Conservation (phyloP, 2,797 vertebrate species). For the Ispidina lecontei region DNA sequence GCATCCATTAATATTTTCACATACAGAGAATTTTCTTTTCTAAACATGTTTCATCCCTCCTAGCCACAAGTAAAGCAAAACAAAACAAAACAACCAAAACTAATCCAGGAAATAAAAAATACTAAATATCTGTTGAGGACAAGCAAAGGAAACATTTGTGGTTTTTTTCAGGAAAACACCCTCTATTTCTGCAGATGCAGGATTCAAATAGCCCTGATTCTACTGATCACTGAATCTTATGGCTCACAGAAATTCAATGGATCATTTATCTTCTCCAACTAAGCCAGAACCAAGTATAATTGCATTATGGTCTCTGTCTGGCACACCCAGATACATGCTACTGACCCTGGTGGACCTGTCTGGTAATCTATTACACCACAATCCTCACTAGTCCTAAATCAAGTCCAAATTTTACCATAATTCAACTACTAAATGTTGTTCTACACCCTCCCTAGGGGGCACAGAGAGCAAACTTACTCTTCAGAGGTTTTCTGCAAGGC, state of each 20-base stretch:
- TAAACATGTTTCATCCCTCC: not conserved
- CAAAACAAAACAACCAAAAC: not conserved
- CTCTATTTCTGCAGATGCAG: slow-evolving; percentile 14
- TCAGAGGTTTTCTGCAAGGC: not conserved
- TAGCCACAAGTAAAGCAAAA: slow-evolving; percentile 26
- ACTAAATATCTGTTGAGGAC: slow-evolving; percentile 32
- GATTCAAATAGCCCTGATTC: not conserved
- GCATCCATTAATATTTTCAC: not conserved
- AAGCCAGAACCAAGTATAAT: not conserved
- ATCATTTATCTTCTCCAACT: not conserved
- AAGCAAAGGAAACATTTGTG: not conserved
- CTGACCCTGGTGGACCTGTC: not conserved
- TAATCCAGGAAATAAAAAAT: not conserved
- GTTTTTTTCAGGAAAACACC: slow-evolving; percentile 31
- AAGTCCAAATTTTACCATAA: not conserved
- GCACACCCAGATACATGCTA: not conserved
- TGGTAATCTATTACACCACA: not conserved
- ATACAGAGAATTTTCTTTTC: not conserved
- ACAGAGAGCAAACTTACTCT: not conserved
- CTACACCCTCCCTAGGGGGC: not conserved
- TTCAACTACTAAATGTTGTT: not conserved
- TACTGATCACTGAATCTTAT: not conserved
- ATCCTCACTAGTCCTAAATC: not conserved
- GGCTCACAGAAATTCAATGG: not conserved
- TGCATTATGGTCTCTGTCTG: not conserved